Percentiles rank a stretch among this genome's conserved stretches.
Evolutionary conservation across 2,797 vertebrate genomes (phyloP).

Genomic region (Carapus acus): DNA sequence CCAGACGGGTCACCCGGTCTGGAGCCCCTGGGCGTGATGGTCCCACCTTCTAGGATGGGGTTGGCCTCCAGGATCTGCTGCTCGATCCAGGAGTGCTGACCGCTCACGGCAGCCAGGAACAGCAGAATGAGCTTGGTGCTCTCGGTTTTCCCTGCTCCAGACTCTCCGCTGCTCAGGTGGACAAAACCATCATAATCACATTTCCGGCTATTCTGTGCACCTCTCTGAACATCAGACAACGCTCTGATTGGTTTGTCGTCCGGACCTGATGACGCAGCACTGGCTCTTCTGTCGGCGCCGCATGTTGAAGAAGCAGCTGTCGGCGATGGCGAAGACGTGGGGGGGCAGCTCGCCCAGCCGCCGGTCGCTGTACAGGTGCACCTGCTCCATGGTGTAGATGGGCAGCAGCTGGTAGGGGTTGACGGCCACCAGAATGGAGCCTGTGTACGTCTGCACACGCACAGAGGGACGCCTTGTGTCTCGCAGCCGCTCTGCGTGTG

Average conservation of each 20-base stretch:
- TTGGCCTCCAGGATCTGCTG: conserved; percentile 95
- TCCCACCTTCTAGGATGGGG: conserved; percentile 90
- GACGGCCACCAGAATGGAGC: conserved; percentile 93
- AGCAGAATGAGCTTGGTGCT: conserved; percentile 93
- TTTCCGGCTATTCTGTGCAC: too few relatives aligned
- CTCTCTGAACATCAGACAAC: background rate
- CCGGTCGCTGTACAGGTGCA: conserved; percentile 79
- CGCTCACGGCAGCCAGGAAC: conserved; percentile 88
- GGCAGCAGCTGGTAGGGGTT: conserved; percentile 95
- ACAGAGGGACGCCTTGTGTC: conserved; percentile 27
- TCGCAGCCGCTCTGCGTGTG: conserved; percentile 14
- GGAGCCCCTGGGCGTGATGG: background rate
- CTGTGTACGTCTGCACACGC: conserved; percentile 87
- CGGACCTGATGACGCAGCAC: conserved; percentile 95
- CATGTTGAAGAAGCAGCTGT: conserved; percentile 96
- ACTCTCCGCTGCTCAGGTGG: conserved; percentile 82
- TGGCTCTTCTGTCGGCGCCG: conserved; percentile 81
- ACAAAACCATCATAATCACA: conserved; percentile 5
- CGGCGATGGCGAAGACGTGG: conserved; percentile 90
- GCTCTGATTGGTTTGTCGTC: background rate
- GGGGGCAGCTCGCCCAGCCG: conserved; percentile 89
- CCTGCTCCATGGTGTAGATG: conserved; percentile 85
- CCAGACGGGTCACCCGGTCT: background rate
- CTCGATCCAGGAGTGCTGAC: conserved; percentile 93
- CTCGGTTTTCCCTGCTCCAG: conserved; percentile 95